These are phyloP conservation scores for Fundulus diaphanus DNA, from an alignment of 2,797 vertebrate genomes.

Conservation along the genomic window DNA sequence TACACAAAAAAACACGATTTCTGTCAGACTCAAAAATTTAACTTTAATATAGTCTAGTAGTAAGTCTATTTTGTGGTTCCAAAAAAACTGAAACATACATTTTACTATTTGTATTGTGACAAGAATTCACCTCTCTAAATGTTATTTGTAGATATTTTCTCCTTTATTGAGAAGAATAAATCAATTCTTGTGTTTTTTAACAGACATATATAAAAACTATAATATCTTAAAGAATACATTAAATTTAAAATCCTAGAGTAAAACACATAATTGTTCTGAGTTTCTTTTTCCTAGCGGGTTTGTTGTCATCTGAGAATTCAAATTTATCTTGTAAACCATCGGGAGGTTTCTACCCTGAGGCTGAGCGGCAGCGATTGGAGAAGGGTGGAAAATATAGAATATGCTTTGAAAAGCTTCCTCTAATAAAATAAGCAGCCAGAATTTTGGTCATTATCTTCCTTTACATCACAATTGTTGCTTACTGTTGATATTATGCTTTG, in stretches of 20 bases:
- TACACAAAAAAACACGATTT: too few relatives aligned
- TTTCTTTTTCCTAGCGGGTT: neutral
- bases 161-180: neutral
- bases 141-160: neutral
- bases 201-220: too few relatives aligned
- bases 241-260: neutral
- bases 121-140: neutral
- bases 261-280: neutral
- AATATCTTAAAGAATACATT: neutral
- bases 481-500: neutral
- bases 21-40: too few relatives aligned
- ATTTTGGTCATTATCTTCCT: neutral
- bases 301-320: neutral
- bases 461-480: neutral
- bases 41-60: too few relatives aligned
- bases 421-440: neutral
- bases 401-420: neutral
- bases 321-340: neutral
- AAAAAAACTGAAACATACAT: too few relatives aligned
- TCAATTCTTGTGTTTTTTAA: too few relatives aligned
- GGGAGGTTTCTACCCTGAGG: neutral
- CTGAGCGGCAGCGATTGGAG: neutral
- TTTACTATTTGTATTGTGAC: neutral
- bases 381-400: too few relatives aligned
- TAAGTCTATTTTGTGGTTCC: too few relatives aligned